phyloP scores from a whole-genome alignment of 23 tunicate genomes.

The Clavelina lepadiformis region DNA sequence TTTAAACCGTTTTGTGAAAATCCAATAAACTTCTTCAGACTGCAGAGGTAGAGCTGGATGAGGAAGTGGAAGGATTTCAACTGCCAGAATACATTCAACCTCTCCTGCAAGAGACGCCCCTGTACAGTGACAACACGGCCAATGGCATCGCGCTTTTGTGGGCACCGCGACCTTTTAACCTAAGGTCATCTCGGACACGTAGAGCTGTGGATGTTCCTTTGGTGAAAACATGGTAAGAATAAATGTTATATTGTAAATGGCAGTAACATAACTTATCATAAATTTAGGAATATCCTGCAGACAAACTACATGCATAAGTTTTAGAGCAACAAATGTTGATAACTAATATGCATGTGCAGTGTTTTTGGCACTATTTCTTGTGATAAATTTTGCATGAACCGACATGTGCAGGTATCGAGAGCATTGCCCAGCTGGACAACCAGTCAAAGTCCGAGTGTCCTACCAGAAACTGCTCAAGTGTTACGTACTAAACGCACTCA shows the following conservation, averaged over 20 bases:
- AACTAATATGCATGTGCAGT: no score
- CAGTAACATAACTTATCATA: neutral
- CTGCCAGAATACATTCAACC: conserved; percentile 89
- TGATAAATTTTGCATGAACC: neutral
- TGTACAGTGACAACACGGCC: conserved; percentile 97
- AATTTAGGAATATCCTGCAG: neutral
- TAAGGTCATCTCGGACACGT: conserved; percentile 80
- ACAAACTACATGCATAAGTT: neutral
- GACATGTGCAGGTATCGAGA: conserved; percentile 70
- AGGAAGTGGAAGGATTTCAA: conserved; percentile 74
- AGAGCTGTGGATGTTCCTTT: conserved; percentile 97
- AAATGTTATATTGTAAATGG: neutral
- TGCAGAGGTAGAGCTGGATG: conserved; percentile 51
- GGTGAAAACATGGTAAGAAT: conserved; percentile 81
- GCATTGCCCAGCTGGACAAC: conserved; percentile 98
- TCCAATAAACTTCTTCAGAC: conserved; percentile 31
- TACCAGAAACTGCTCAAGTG: conserved; percentile 96
- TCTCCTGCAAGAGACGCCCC: conserved; percentile 80
- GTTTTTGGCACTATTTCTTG: no score
- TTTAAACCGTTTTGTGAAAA: no score
- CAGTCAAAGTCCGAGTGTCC: conserved; percentile 98
- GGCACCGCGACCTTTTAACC: conserved; percentile 95
- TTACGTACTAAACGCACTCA: conserved; percentile 93
- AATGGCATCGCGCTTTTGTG: conserved; percentile 96
- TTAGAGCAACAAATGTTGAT: neutral